Percentiles rank a stretch among this genome's conserved stretches.
phyloP scores from a whole-genome alignment of 53 echinoderm and acorn worm genomes.

The Arbacia lixula region DNA sequence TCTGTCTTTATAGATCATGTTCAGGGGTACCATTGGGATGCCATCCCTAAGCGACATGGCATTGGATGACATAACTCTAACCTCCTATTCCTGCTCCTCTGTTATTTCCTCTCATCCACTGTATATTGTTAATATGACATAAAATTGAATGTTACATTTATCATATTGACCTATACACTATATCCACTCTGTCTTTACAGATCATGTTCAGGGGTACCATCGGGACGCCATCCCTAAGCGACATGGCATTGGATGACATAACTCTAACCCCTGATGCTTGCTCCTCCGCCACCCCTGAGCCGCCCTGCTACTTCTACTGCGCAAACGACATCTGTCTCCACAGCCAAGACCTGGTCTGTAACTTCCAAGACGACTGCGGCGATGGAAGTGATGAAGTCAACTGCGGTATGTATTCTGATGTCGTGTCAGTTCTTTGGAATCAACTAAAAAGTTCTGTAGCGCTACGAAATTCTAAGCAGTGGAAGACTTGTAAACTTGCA shows the following conservation, averaged over 20 bases:
- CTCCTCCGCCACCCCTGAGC: constrained; percentile 55
- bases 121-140: too few relatives aligned
- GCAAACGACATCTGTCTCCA: constrained; percentile 65
- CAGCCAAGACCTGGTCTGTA: constrained; percentile 64
- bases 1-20: too few relatives aligned
- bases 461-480: too few relatives aligned
- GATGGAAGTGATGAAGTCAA: constrained; percentile 81
- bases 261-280: constrained; percentile 75
- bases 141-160: too few relatives aligned
- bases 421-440: background rate
- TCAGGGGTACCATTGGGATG: too few relatives aligned
- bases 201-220: constrained; percentile 55
- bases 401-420: constrained; percentile 67
- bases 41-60: too few relatives aligned
- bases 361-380: constrained; percentile 83
- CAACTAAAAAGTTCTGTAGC: background rate
- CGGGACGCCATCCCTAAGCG: constrained; percentile 66
- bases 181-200: background rate
- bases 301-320: constrained; percentile 79
- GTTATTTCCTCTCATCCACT: too few relatives aligned
- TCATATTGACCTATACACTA: too few relatives aligned
- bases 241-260: constrained; percentile 87
- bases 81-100: too few relatives aligned
- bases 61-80: too few relatives aligned
- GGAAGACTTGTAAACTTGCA: too few relatives aligned